Evolutionary conservation across 2,113 vertebrate genomes (phyloP), one percentile per base, ranked within the genome.

Genomic region (Sitta europaea): DNA sequence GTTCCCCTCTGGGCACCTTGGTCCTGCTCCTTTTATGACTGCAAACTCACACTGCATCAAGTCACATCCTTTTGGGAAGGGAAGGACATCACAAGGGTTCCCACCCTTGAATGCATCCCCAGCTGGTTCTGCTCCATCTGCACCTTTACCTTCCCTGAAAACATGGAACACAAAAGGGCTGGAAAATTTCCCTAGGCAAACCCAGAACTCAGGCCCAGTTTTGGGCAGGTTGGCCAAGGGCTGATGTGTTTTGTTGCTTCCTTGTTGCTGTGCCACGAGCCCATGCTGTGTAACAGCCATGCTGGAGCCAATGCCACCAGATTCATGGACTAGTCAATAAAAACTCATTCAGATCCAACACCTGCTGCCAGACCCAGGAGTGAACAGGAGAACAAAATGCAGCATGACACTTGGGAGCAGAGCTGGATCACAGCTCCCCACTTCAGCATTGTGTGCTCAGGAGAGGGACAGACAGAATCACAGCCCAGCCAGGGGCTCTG

Each of bases 251-350:
- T 47, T 57, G 7, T 14, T 27, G 40, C 92, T 45, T 43, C 36
- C 47, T 4, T 4, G 4, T 17, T 65, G 71, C 42, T 11, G 5
- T 0, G 6, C 23, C 33, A 3, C 0, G 15, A 71, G 70, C 48
- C 72, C 0, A 1, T 2, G 3, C 61, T 14, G 40, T 24, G 51
- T 25, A 12, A 48, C 38, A 67, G 80, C 63, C 18, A 1, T 16
- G 20, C 14, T 65, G 67, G 43, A 77, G n/a, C 54, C 76, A 36
- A 6, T 18, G 87, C 8, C 42, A 67, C 92, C 51, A 38, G 61
- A 45, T n/a, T 73, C 58, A 87, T 94, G 84, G 87, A 55, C 20
- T 12, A 22, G 29, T n/a, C 58, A 72, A 86, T 50, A 57, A 89
- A 87, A 78, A 23, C 22, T 92, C 77, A 25, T 16, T 54, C 66